Conservation (phyloP, 2,797 vertebrate genomes). For the Takifugu ocellatus region DNA sequence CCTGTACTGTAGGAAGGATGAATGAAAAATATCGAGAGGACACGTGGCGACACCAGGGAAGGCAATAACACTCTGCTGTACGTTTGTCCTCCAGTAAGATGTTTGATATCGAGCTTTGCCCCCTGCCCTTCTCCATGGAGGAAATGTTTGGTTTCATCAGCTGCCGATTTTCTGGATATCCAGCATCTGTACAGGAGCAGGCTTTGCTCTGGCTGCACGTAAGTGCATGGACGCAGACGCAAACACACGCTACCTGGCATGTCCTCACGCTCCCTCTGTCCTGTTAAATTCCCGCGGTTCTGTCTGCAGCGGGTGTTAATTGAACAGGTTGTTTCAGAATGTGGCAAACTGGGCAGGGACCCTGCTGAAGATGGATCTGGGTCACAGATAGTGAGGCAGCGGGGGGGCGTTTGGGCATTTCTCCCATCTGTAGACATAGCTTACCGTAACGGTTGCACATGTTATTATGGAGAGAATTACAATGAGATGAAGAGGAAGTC, state of each 20-base stretch:
- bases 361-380: constrained; percentile 75
- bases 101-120: constrained; percentile 98
- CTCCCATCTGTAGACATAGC: constrained; percentile 61
- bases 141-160: constrained; percentile 99
- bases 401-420: constrained; percentile 52
- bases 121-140: constrained; percentile 99
- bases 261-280: constrained; percentile 15
- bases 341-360: constrained; percentile 53
- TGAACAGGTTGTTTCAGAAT: constrained; percentile 66
- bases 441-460: constrained; percentile 46
- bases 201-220: constrained; percentile 98
- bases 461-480: constrained; percentile 42
- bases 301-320: constrained; percentile 64
- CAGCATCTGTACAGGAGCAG: constrained; percentile 96
- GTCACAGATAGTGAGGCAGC: constrained; percentile 56
- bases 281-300: constrained; percentile 47
- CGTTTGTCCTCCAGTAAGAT: constrained; percentile 86
- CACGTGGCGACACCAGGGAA: neutral
- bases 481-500: constrained; percentile 13
- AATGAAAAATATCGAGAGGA: neutral
- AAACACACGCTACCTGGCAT: neutral
- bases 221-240: constrained; percentile 57
- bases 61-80: neutral
- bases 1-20: neutral
- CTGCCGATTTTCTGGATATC: constrained; percentile 96